Base-by-base conservation (phyloP, 2,888 invertebrate genomes). In the Scotopteryx bipunctaria region DNA sequence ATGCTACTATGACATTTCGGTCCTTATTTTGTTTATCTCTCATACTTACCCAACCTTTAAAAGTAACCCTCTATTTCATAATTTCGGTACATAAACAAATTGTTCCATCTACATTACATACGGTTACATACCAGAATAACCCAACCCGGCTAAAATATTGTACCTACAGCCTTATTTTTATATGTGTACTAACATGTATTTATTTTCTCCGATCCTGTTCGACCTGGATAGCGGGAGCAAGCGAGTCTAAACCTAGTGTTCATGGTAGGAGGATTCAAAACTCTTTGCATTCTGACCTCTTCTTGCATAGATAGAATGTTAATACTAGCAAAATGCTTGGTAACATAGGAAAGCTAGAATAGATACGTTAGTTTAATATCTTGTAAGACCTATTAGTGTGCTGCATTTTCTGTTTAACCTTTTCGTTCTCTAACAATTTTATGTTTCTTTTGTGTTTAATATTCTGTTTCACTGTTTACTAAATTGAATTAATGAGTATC, bases 241-340 rank as follows among this genome's bases (percentile, higher is more conserved):
- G 84, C 71, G 76, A 86, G 83, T 82, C 69, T 82, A 73, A 85
- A 81, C 77, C 76, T 83, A 75, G 66, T 80, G 66, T 84, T 79
- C 77, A 88, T 90, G 91, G 91, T 91, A 91, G 86, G 90, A 87
- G 76, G 79, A 82, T 86, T 85, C 71, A 71, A 66, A 77, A 76
- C 62, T 72, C 61, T 75, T 57, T 73, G 66, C 65, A 66, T 73
- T 71, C 60, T 55, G 35, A 61, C 63, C 29, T 73, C 68, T 73
- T 65, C 67, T 68, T 71, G 58, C 57, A 47, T 48, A 48, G 32
- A 42, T 47, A 41, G 50, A 36, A 43, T 37, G 40, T 41, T 44
- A 49, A 29, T 40, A 25, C 27, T 49, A 49, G 43, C 37, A 36
- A 44, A n/a, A 38, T 40, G 55, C 55, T 55, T 55, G 21, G 46